Evolutionary conservation across 1,140 invertebrate genomes (phyloP).

Genomic region (Formica selysi): DNA sequence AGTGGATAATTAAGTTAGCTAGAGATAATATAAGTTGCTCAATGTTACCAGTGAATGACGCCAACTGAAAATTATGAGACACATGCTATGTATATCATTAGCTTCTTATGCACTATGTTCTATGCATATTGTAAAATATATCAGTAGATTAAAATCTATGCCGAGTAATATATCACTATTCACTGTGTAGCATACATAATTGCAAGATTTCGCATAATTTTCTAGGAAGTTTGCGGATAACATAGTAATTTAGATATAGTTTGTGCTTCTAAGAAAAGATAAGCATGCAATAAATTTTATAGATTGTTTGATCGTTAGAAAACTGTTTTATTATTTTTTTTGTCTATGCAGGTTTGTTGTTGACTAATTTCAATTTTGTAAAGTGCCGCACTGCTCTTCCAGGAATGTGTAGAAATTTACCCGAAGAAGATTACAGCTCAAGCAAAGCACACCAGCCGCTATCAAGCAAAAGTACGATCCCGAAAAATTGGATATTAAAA

Average conservation of each 20-base stretch:
- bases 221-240: not conserved
- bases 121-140: not conserved
- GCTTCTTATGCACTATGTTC: not conserved
- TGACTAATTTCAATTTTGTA: not conserved
- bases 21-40: not conserved
- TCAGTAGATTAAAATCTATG: too few relatives aligned
- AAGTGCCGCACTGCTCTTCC: not conserved
- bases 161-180: too few relatives aligned
- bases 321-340: not conserved
- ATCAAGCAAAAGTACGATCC: too few relatives aligned
- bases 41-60: not conserved
- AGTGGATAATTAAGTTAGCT: not conserved
- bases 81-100: too few relatives aligned
- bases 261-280: not conserved
- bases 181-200: not conserved
- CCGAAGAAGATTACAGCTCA: not conserved
- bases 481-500: too few relatives aligned
- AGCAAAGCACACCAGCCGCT: not conserved
- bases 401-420: conserved; percentile 7
- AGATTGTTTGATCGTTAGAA: not conserved
- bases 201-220: not conserved
- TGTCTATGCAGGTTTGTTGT: not conserved
- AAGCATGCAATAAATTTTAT: not conserved
- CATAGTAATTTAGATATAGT: not conserved
- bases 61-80: not conserved